Evolutionary conservation across 2,888 invertebrate genomes (phyloP).

Genomic region (Arenicola marina): DNA sequence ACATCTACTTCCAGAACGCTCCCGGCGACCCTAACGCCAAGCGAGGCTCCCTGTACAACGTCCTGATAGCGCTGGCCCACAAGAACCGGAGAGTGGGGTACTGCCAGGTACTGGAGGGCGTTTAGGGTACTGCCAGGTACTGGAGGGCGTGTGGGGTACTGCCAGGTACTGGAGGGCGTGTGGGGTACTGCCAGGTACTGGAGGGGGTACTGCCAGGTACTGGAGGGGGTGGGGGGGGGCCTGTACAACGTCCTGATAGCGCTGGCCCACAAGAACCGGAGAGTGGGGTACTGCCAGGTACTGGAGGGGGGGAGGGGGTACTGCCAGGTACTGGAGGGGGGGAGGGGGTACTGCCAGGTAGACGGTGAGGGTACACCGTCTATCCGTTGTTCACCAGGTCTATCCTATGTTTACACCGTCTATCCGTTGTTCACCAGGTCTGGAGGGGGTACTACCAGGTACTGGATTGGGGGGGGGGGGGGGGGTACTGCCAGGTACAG

Average conservation of each 20-base stretch:
- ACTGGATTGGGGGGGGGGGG: not conserved
- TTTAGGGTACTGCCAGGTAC: conserved; percentile 56
- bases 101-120: conserved; percentile 78
- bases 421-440: too few relatives aligned
- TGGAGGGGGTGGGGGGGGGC: too few relatives aligned
- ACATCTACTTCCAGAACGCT: conserved; percentile 79
- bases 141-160: conserved; percentile 88
- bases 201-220: not conserved
- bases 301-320: not conserved
- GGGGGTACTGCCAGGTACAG: not conserved
- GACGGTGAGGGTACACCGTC: too few relatives aligned
- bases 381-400: too few relatives aligned
- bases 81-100: conserved; percentile 87
- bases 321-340: not conserved
- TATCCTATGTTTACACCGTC: too few relatives aligned
- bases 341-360: not conserved
- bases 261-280: conserved; percentile 84
- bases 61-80: conserved; percentile 86
- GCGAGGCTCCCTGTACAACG: conserved; percentile 79
- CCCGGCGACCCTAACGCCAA: conserved; percentile 68
- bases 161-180: conserved; percentile 68
- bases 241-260: conserved; percentile 85
- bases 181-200: too few relatives aligned
- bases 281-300: conserved; percentile 87
- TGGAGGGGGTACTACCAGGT: not conserved